Conservation (phyloP, 1,140 invertebrate species). For the Trichonephila clavata region DNA sequence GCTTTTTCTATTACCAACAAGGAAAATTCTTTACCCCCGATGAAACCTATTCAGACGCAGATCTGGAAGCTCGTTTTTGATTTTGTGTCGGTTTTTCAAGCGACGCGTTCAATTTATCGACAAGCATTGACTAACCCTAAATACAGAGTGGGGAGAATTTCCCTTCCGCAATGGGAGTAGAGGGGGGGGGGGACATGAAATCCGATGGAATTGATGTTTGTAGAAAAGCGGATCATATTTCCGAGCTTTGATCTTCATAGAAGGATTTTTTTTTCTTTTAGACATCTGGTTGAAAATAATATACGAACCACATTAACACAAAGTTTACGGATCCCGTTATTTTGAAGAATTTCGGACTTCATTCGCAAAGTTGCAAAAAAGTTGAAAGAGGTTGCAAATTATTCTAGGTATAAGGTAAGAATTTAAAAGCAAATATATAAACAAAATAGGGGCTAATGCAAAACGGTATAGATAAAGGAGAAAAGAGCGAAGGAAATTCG, state of each 20-base stretch:
- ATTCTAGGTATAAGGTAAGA: background rate
- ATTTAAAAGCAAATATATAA: background rate
- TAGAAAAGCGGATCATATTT: conserved; percentile 3
- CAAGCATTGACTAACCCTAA: conserved; percentile 50
- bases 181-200: conserved; percentile 1
- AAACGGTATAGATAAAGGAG: background rate
- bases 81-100: conserved; percentile 26
- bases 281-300: conserved; percentile 33
- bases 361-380: too few relatives aligned
- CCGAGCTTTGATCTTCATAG: conserved; percentile 31
- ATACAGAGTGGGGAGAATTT: background rate
- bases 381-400: background rate
- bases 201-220: conserved; percentile 62
- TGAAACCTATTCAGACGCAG: background rate
- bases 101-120: conserved; percentile 64
- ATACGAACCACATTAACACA: conserved; percentile 29
- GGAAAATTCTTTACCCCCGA: background rate
- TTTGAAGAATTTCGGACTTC: too few relatives aligned
- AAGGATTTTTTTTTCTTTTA: background rate
- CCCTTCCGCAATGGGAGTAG: conserved; percentile 2
- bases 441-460: background rate
- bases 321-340: too few relatives aligned
- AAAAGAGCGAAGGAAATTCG: background rate
- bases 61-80: conserved; percentile 33
- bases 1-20: background rate